Evolutionary conservation across 2,888 invertebrate genomes (phyloP), one percentile per base, ranked within the genome.

Genomic region (Periphyllus acericola): DNA sequence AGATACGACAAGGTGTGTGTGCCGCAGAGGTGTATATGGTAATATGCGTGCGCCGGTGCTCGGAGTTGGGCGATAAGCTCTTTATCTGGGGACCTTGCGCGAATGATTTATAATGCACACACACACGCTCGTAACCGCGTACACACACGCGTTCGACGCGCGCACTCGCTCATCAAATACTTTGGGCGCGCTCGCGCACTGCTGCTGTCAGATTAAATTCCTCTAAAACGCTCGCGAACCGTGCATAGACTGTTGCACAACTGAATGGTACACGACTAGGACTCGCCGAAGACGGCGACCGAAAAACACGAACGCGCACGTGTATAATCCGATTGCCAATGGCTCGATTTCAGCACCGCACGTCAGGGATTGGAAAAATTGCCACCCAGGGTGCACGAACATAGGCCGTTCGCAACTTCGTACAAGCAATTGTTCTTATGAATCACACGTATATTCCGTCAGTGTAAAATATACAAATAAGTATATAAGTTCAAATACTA

Each of bases 41-140:
- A n/a, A 46, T 46, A 46, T 46, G 14, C 46, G 46, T 46, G 3
- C 46, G 52, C 21, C 52, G 34, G 74, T 29, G 75, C 60, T 72
- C 36, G 75, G 60, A 60, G 60, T 60, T 40, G 36, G 29, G 83
- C 21, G 83, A 83, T 83, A 83, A 83, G 75, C 83, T 83, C 75
- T 75, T 83, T 75, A 75, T 83, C 83, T 75, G 83, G 29, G 52
- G 74, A 83, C 74, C 83, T 83, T 75, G 83, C 11, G 74, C 21
- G 60, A 66, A 83, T 75, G 83, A 83, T 75, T 83, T 83, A 83
- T 40, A n/a, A n/a, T n/a, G n/a, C n/a, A n/a, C n/a, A 40, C 40
- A 11, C 46, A 14, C 46, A 4, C 14, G 74, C 60, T 60, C 55
- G 74, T 55, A 75, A 74, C 60, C 29, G 55, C 52, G 52, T 34